Evolutionary conservation across 2,888 invertebrate genomes (phyloP).

Genomic region (Rhaphigaster nebulosa): DNA sequence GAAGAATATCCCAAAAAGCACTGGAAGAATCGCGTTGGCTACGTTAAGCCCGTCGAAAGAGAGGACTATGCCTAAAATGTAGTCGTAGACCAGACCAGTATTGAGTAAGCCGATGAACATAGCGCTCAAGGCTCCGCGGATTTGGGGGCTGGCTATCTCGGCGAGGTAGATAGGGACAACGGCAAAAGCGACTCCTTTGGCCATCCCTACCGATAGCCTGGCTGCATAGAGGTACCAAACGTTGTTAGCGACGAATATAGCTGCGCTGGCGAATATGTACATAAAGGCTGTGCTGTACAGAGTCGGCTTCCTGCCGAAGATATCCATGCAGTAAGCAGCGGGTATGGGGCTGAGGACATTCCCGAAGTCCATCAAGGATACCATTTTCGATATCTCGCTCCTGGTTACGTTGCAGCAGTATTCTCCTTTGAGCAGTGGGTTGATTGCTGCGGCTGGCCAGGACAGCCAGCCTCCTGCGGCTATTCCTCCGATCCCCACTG

Average conservation of each 20-base stretch:
- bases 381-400: slow-evolving; percentile 65
- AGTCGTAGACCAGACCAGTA: slow-evolving; percentile 64
- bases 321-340: slow-evolving; percentile 65
- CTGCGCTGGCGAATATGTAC: slow-evolving; percentile 61
- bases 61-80: slow-evolving; percentile 63
- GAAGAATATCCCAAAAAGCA: slow-evolving; percentile 71
- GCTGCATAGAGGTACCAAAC: slow-evolving; percentile 61
- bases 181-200: slow-evolving; percentile 64
- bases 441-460: slow-evolving; percentile 65
- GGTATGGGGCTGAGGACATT: slow-evolving; percentile 65
- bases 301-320: slow-evolving; percentile 64
- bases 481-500: slow-evolving; percentile 62
- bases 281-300: slow-evolving; percentile 58
- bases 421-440: slow-evolving; percentile 62
- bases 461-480: slow-evolving; percentile 65
- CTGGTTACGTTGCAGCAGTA: slow-evolving; percentile 59
- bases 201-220: slow-evolving; percentile 64
- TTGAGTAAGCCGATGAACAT: slow-evolving; percentile 64
- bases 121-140: slow-evolving; percentile 64
- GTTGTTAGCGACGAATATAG: slow-evolving; percentile 56
- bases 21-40: slow-evolving; percentile 70
- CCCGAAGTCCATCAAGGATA: slow-evolving; percentile 66
- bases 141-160: slow-evolving; percentile 63
- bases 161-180: slow-evolving; percentile 65
- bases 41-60: slow-evolving; percentile 63